phyloP scores from a whole-genome alignment of 2,888 invertebrate genomes.

The Amblyteles armatorius region DNA sequence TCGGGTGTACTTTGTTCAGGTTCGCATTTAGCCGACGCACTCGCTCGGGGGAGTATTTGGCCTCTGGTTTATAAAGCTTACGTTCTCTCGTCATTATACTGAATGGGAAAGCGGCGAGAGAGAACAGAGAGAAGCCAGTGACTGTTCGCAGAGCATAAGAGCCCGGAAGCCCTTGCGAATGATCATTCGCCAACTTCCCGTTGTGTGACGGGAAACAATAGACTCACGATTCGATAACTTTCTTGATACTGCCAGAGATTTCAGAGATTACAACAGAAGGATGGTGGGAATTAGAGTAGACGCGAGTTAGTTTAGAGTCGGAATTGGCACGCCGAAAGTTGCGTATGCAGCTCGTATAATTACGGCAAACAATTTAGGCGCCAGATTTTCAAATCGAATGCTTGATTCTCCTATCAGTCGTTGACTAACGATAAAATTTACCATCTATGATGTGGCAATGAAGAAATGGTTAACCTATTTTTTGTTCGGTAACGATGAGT shows the following conservation, averaged over 20 bases:
- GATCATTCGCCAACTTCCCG: constrained; percentile 39
- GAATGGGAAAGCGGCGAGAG: background rate
- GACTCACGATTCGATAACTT: constrained; percentile 15
- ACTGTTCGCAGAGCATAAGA: constrained; percentile 22
- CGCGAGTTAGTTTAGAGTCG: background rate
- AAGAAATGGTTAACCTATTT: background rate
- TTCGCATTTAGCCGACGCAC: constrained; percentile 42
- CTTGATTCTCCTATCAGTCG: background rate
- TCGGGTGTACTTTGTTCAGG: constrained; percentile 55
- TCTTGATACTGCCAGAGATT: constrained; percentile 3
- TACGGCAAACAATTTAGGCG: background rate
- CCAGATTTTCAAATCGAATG: background rate
- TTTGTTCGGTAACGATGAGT: too few relatives aligned
- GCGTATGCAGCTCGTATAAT: background rate
- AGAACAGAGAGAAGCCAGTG: background rate
- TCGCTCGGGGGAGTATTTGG: constrained; percentile 34
- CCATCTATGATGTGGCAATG: background rate
- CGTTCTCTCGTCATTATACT: background rate
- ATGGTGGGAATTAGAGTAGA: background rate
- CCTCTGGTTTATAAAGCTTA: constrained; percentile 1
- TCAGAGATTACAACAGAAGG: background rate
- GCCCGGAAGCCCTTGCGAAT: constrained; percentile 25
- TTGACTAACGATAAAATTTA: background rate
- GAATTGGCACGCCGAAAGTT: background rate
- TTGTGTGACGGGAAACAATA: constrained; percentile 13